Evolutionary conservation across 2,113 vertebrate species (phyloP).

Genomic region (Nycticorax nycticorax): DNA sequence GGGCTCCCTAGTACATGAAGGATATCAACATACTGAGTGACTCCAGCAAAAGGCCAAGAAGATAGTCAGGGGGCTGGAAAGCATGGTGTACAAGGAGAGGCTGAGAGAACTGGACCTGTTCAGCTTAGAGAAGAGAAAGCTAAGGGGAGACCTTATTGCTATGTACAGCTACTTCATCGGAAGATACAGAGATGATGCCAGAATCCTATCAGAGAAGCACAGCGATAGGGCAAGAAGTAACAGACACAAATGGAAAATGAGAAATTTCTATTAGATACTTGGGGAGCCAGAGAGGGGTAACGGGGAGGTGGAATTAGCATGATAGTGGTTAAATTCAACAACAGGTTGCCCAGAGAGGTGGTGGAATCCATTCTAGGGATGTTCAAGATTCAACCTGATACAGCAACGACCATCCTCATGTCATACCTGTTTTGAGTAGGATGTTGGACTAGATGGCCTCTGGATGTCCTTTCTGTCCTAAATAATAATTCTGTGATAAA

Average conservation of each 20-base stretch:
- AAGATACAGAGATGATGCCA: not conserved
- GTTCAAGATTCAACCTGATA: not conserved
- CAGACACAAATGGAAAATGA: not conserved
- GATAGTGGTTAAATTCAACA: not conserved
- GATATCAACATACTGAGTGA: not conserved
- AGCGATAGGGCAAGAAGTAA: not conserved
- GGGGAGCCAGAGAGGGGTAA: fast-evolving
- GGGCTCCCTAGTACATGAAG: not conserved
- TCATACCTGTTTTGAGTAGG: not conserved
- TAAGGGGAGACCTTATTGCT: not conserved
- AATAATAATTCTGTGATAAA: not conserved
- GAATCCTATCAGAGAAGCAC: not conserved
- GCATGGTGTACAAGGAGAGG: not conserved
- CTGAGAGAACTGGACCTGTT: not conserved
- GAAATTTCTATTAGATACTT: not conserved
- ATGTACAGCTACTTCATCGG: not conserved
- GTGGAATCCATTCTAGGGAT: not conserved
- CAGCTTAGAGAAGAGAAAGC: not conserved
- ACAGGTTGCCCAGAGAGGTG: not conserved
- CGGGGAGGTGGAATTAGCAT: not conserved
- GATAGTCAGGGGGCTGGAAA: not conserved
- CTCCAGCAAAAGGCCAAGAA: not conserved
- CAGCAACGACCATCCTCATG: not conserved
- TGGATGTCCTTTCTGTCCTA: not conserved
- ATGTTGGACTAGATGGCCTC: not conserved